Evolutionary conservation across 2,797 vertebrate genomes (phyloP).

Genomic region (Lepus townsendii): DNA sequence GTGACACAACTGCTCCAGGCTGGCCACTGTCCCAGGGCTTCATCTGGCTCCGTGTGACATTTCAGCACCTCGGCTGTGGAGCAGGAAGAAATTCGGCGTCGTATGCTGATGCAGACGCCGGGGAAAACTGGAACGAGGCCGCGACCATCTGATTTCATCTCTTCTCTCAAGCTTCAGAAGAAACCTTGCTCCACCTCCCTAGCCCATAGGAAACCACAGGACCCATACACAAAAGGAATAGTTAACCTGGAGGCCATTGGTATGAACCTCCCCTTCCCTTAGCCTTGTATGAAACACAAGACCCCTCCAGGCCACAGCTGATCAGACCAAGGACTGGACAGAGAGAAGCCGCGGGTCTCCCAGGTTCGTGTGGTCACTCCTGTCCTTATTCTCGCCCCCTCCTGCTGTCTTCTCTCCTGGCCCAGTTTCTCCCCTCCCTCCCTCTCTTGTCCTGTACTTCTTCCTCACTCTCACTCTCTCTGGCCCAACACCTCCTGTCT

Average conservation of each 20-base stretch:
- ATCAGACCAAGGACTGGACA: not conserved
- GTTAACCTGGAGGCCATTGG: no score
- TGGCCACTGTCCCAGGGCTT: slow-evolving; percentile 76
- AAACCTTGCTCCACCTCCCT: slow-evolving; percentile 35
- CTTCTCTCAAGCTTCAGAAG: slow-evolving; percentile 54
- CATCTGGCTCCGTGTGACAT: slow-evolving; percentile 74
- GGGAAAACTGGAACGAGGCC: not conserved
- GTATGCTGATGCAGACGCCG: slow-evolving; percentile 55
- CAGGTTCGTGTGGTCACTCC: not conserved
- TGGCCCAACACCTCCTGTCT: not conserved
- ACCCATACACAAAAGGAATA: not conserved
- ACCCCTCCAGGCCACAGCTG: not conserved
- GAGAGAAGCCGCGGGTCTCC: not conserved
- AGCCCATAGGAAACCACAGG: not conserved
- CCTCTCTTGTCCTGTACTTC: not conserved
- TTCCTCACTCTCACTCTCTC: not conserved
- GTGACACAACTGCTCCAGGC: slow-evolving; percentile 78
- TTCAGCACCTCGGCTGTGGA: slow-evolving; percentile 82
- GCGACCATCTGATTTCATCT: slow-evolving; percentile 65
- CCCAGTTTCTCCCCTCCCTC: not conserved
- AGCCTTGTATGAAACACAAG: rapidly evolving
- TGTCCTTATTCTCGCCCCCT: not conserved
- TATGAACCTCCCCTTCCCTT: not conserved
- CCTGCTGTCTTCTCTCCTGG: no score
- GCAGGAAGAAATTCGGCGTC: slow-evolving; percentile 69